Percentiles rank a stretch among this genome's conserved stretches.
phyloP scores from a whole-genome alignment of 2,113 vertebrate species.

The Paraplagusia blochii region DNA sequence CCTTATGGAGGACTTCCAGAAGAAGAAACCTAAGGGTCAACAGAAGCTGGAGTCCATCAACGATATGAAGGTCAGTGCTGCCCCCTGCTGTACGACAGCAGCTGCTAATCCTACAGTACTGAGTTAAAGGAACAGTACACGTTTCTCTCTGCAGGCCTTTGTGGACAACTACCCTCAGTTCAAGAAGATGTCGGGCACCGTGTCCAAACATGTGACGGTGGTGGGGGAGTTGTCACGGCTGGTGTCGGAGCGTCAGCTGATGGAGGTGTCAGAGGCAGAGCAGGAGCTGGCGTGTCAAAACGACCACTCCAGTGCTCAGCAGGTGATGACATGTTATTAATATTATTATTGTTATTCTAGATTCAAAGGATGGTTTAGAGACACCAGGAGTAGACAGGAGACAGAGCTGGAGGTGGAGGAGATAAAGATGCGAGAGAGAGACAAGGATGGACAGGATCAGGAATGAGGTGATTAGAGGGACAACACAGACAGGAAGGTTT shows the following conservation, averaged over 20 bases:
- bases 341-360: too few species aligned
- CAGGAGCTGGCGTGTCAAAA: conserved; percentile 96
- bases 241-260: conserved; percentile 78
- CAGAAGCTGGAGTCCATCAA: conserved; percentile 94
- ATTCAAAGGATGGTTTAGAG: too few species aligned
- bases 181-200: conserved; percentile 97
- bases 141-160: conserved; percentile 78
- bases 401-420: too few species aligned
- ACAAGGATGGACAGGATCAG: too few species aligned
- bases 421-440: too few species aligned
- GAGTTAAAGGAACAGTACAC: not conserved
- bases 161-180: conserved; percentile 98
- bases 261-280: conserved; percentile 89
- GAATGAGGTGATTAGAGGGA: too few species aligned
- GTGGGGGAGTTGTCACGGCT: conserved; percentile 92
- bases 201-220: conserved; percentile 95
- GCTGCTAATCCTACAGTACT: not conserved
- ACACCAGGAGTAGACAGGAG: too few species aligned
- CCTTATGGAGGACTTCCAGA: conserved; percentile 98
- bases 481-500: too few species aligned
- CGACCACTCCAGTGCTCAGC: conserved; percentile 90
- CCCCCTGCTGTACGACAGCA: not conserved
- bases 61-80: conserved; percentile 88
- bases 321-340: conserved; percentile 82
- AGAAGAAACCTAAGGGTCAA: conserved; percentile 90